Conservation (phyloP, 2,113 vertebrate species). For the Pardalotus punctatus region DNA sequence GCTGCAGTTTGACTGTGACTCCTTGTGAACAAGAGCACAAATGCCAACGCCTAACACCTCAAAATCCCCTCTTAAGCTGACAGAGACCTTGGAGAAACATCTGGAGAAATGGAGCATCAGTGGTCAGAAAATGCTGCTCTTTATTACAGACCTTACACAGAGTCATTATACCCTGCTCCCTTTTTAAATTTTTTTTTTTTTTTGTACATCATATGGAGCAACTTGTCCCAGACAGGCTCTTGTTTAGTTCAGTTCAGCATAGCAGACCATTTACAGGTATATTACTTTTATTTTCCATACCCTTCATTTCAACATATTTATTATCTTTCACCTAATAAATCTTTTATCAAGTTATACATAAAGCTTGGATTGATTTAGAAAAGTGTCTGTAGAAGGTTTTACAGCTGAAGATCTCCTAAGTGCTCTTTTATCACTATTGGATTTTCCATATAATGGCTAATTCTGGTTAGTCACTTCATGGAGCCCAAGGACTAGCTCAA, state of each 20-base stretch:
- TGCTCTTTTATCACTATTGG: slow-evolving; percentile 14
- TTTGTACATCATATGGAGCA: neutral
- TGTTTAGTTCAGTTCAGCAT: neutral
- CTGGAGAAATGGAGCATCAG: neutral
- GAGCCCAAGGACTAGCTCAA: neutral
- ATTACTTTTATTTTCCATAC: slow-evolving; percentile 43
- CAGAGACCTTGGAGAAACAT: neutral
- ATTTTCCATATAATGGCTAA: neutral
- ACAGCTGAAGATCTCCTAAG: slow-evolving; percentile 43
- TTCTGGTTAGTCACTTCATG: neutral
- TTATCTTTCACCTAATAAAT: slow-evolving; percentile 66
- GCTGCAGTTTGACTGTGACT: neutral
- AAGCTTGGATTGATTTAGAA: slow-evolving; percentile 49
- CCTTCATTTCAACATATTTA: slow-evolving; percentile 28
- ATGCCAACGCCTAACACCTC: neutral
- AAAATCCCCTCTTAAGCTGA: neutral
- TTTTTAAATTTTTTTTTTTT: neutral
- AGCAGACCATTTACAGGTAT: slow-evolving; percentile 13
- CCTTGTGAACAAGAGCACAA: neutral
- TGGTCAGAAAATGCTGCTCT: neutral
- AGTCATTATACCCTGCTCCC: neutral
- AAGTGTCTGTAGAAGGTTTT: slow-evolving; percentile 30
- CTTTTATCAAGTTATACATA: slow-evolving; percentile 56
- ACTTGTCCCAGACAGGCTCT: neutral
- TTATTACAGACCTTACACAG: neutral